Conservation (phyloP, 2,113 vertebrate genomes). For the Centropus unirufus region DNA sequence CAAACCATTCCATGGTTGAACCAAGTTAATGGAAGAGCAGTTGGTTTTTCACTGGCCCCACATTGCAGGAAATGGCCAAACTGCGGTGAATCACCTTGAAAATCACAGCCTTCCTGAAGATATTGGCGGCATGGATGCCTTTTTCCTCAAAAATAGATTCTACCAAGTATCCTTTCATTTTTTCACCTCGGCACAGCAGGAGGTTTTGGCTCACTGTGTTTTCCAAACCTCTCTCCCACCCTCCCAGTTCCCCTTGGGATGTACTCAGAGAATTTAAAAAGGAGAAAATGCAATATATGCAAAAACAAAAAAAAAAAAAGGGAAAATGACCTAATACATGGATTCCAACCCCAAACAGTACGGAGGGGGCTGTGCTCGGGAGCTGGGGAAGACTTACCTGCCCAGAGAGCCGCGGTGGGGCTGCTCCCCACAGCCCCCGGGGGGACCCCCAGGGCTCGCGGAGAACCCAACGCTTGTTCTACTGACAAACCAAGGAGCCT, state of each 20-base stretch:
- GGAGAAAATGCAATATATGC: neutral
- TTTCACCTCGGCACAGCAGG: neutral
- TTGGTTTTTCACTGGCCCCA: neutral
- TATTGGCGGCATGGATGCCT: neutral
- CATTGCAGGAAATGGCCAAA: neutral
- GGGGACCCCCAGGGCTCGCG: neutral
- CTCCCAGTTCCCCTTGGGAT: too few species aligned
- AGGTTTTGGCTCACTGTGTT: neutral
- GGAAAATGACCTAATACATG: neutral
- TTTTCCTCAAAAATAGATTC: neutral
- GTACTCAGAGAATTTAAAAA: neutral
- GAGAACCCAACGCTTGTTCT: neutral
- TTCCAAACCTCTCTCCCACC: neutral
- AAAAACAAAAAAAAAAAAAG: neutral
- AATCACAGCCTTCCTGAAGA: neutral
- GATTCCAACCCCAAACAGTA: neutral
- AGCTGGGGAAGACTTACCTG: constrained; percentile 45
- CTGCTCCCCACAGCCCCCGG: neutral
- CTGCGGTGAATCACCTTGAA: neutral
- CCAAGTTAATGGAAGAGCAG: neutral
- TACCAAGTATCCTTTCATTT: neutral
- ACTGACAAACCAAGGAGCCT: neutral
- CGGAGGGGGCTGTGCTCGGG: neutral
- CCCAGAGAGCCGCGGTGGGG: neutral
- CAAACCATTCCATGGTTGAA: neutral